phyloP scores from a whole-genome alignment of 2,888 invertebrate species.

The Leptopilina myrica region DNA sequence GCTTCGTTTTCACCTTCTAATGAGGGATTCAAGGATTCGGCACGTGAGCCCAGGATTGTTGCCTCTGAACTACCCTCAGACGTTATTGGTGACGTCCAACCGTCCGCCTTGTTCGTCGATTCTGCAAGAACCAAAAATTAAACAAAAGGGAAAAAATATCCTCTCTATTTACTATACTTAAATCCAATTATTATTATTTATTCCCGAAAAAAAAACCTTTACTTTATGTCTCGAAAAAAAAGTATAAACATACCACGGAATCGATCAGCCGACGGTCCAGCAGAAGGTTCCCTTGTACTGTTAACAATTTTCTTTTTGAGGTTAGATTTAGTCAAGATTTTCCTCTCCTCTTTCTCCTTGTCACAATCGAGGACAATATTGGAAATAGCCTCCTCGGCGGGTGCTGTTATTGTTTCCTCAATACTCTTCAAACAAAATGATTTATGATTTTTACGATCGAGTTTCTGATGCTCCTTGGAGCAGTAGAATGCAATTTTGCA shows the following conservation, averaged over 20 bases:
- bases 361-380: conserved; percentile 1
- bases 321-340: neutral
- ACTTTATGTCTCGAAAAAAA: no score
- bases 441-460: conserved; percentile 89
- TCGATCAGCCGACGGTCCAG: conserved; percentile 31
- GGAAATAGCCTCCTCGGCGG: conserved; percentile 1
- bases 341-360: neutral
- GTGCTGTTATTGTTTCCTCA: neutral
- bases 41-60: conserved; percentile 82
- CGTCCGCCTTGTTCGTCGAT: conserved; percentile 44
- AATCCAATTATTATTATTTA: no score
- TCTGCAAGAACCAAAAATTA: neutral
- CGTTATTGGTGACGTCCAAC: conserved; percentile 78
- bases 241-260: neutral
- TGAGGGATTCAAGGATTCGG: conserved; percentile 77
- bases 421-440: conserved; percentile 63
- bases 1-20: conserved; percentile 61
- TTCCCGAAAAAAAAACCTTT: no score
- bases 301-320: conserved; percentile 22
- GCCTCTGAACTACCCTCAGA: conserved; percentile 84
- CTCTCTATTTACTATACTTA: no score
- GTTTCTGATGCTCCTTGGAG: conserved; percentile 86
- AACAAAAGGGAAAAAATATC: neutral
- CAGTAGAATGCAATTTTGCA: conserved; percentile 88
- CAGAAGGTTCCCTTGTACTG: conserved; percentile 5